A percentile compares a stretch with the other conserved stretches of the same genome.
Conservation (phyloP, 2,888 invertebrate genomes). For the Helobdella robusta region DNA sequence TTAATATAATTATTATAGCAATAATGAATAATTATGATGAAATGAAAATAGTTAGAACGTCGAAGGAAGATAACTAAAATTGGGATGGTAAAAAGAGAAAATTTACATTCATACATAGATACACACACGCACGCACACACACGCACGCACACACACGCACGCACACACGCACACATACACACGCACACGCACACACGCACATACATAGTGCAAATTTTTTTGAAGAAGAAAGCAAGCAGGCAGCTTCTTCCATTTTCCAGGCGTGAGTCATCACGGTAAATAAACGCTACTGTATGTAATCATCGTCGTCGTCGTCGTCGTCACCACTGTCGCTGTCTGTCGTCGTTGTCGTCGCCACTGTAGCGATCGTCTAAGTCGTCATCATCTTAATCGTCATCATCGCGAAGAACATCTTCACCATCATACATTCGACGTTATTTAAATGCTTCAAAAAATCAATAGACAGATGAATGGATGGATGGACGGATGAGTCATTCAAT, state of each 20-base stretch:
- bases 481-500: no score
- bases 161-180: conserved; percentile 4
- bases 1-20: no score
- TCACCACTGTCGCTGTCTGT: neutral
- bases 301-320: neutral
- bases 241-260: no score
- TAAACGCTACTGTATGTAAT: neutral
- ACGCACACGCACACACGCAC: neutral
- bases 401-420: no score
- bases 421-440: neutral
- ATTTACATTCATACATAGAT: neutral
- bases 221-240: neutral
- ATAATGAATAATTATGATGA: no score
- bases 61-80: no score
- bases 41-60: no score
- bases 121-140: neutral
- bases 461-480: no score
- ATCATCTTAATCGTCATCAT: conserved; percentile 15
- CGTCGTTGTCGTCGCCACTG: neutral
- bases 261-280: no score
- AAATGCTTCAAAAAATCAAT: neutral
- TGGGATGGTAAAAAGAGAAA: no score
- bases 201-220: neutral
- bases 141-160: neutral
- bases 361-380: neutral